phyloP scores from a whole-genome alignment of 2,797 vertebrate species.

The Argya squamiceps region DNA sequence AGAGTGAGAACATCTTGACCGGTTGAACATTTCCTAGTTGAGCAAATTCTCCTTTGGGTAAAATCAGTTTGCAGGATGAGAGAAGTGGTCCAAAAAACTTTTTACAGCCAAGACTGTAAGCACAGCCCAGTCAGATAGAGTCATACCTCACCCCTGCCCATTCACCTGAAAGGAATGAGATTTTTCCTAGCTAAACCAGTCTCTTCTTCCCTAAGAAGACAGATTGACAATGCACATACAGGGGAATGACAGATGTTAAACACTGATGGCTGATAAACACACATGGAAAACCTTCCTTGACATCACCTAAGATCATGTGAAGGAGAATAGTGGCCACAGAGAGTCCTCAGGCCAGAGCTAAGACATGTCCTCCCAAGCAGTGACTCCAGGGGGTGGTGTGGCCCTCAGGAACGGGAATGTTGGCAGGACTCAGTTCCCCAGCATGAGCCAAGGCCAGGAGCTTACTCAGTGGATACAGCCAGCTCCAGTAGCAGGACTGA shows the following conservation, averaged over 20 bases:
- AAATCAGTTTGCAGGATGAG: not conserved
- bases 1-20: not conserved
- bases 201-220: not conserved
- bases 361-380: not conserved
- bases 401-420: not conserved
- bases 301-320: not conserved
- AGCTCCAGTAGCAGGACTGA: not conserved
- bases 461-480: not conserved
- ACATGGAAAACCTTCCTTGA: not conserved
- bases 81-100: not conserved
- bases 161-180: not conserved
- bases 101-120: not conserved
- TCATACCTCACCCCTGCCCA: not conserved
- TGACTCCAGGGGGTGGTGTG: not conserved
- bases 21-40: not conserved
- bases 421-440: not conserved
- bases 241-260: not conserved
- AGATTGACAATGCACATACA: not conserved
- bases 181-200: not conserved
- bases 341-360: not conserved
- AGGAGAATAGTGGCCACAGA: not conserved
- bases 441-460: not conserved
- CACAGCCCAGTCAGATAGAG: not conserved
- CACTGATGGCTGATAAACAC: not conserved
- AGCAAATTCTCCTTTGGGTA: not conserved